Evolutionary conservation across 2,113 vertebrate species (phyloP), one percentile per base, ranked within the genome.

Genomic region (Epinephelus moara): DNA sequence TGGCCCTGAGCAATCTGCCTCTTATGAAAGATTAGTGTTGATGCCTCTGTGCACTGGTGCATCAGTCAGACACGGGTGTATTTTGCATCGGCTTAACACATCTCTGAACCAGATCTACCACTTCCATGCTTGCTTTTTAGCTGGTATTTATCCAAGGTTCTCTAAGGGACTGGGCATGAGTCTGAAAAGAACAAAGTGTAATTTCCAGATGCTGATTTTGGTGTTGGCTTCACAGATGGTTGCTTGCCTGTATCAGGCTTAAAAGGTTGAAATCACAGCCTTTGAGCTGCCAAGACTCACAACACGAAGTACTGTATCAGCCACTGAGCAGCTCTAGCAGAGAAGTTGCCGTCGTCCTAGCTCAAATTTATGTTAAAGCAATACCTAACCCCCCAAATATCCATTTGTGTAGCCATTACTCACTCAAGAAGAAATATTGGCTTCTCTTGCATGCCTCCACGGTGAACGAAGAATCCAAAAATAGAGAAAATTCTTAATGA

Each of bases 11-110:
- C 67, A 27, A 4, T 79, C 52, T 85, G 79, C 57, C 74, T 73
- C 45, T 76, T 85, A 53, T 81, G 60, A 88, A 55, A 75, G 76
- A 86, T 90, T 47, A 59, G 23, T 81, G 84, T 75, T 81, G 85
- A 85, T 63, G 85, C 5, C 53, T 75, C 1, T 23, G 50, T 30
- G n/a, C 0, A n/a, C 72, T 18, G 30, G 63, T 3, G 74, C 78
- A 64, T 69, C 40, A 11, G n/a, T 64, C 57, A 60, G 42, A 61
- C 62, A 6, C 8, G 8, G 37, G 75, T 52, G 33, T 75, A 55
- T 70, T 72, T 76, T 74, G 55, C 53, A 52, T 61, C 21, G 18
- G 47, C 57, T 66, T 55, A 67, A 70, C 69, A 52, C 53, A 70
- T 72, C 79, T 82, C 9, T 49, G 23, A 73, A 64, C 53, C 71